Base-by-base conservation (phyloP, 2,888 invertebrate genomes). In the Sinodicranocentrus sp. region DNA sequence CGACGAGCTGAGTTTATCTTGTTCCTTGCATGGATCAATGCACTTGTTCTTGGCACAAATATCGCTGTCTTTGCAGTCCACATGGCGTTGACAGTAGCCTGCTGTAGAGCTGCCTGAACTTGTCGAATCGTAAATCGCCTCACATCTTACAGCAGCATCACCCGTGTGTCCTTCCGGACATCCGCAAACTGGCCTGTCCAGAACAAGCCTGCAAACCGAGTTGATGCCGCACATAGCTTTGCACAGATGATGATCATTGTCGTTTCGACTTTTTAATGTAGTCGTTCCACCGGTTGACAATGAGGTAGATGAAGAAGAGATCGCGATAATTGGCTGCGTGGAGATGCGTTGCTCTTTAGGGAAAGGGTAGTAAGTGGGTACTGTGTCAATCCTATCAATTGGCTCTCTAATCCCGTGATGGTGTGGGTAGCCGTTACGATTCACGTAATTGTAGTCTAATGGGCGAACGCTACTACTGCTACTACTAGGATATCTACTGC, bases 151-250 rank as follows among this genome's bases (percentile, higher is more conserved):
- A 0, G 85, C 72, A 13, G 88, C 79, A 67, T 88, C 87, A 17
- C 88, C 88, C 3, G 88, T 87, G 61, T 78, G 76, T 48, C 82
- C 85, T 67, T 76, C 87, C 2, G 87, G 85, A 71, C 86, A 88
- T 8, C 88, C 88, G 71, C 88, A 87, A 17, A 88, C 86, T 1
- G 86, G 84, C n/a, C 86, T 48, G 0, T 76, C 83, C 33, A 82
- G 21, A 6, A 76, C 72, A 21, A 86, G 17, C 54, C 88, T 65
- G 59, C 88, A 88, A n/a, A 88, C 68, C 0, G 88, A 75, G 67
- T 87, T 86, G 0, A 84, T 43, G 1, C 88, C 88, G 59, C 88
- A 88, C 78, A 83, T 85, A 44, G 82, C 71, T 57, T 78, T 79
- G 71, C 88, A 88, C 8, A 70, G 10, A 10, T 54, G 63, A 13